Conservation (phyloP, 64 coral and sea anemone genomes). For the Montipora efflorescens region DNA sequence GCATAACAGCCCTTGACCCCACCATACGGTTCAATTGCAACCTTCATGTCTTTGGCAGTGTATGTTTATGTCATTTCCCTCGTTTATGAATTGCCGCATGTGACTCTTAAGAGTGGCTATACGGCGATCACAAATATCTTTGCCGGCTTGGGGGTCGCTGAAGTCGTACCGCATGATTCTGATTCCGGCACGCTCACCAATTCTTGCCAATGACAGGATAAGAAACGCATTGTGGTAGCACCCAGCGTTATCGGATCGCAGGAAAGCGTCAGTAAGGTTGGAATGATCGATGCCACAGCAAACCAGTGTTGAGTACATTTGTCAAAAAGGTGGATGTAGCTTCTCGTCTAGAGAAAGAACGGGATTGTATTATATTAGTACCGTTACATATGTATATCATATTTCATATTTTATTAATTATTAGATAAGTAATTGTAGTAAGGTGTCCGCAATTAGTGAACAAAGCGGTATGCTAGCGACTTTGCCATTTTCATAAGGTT, state of each 20-base stretch:
- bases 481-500: no score
- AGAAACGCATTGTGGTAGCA: no score
- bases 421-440: no score
- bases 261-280: no score
- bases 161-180: no score
- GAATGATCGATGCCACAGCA: constrained; percentile 12
- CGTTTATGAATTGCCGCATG: constrained; percentile 56
- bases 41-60: constrained; percentile 26
- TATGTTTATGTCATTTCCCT: constrained; percentile 48
- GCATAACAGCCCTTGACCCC: constrained; percentile 41
- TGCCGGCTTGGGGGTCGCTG: no score
- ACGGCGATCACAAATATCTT: background rate
- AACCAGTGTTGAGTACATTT: constrained; percentile 14
- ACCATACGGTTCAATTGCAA: background rate
- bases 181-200: no score
- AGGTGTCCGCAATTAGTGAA: no score
- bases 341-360: background rate
- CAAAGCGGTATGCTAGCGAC: no score
- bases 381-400: background rate
- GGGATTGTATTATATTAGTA: background rate
- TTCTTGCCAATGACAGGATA: no score
- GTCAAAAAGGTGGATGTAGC: constrained; percentile 15
- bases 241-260: no score
- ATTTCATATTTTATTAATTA: no score
- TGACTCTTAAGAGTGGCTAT: constrained; percentile 59